These are phyloP conservation scores for Elephas maximus DNA, from an alignment of 2,113 vertebrate species.

Conservation along the genomic window DNA sequence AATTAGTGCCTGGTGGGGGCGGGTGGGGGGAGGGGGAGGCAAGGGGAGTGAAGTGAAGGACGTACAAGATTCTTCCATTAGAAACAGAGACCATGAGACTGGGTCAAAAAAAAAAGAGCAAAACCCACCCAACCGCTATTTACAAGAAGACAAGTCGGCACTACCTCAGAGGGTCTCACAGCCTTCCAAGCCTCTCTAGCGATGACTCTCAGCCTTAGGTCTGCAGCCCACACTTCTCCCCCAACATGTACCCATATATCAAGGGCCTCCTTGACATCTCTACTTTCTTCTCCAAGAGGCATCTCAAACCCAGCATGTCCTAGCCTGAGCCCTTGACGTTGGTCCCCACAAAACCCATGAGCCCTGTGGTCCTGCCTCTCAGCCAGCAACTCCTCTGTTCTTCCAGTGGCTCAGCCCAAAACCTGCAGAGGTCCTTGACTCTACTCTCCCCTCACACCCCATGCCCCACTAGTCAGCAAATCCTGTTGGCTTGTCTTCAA, in stretches of 20 bases:
- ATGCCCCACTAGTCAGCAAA: neutral
- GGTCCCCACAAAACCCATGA: neutral
- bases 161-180: neutral
- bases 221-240: neutral
- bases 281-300: neutral
- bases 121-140: neutral
- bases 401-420: neutral
- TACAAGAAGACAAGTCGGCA: neutral
- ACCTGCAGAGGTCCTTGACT: neutral
- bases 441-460: neutral
- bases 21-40: no score
- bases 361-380: accelerated
- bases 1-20: no score
- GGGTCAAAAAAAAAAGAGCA: neutral
- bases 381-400: neutral
- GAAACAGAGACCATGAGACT: neutral
- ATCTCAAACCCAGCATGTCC: neutral
- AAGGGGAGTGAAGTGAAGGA: no score
- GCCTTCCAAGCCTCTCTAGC: neutral
- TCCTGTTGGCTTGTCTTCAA: no score
- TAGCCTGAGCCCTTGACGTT: accelerated
- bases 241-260: no score
- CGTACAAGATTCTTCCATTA: neutral
- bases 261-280: neutral
- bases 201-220: accelerated